phyloP scores from a whole-genome alignment of 2,888 invertebrate genomes.

The Drosophila subquinaria region DNA sequence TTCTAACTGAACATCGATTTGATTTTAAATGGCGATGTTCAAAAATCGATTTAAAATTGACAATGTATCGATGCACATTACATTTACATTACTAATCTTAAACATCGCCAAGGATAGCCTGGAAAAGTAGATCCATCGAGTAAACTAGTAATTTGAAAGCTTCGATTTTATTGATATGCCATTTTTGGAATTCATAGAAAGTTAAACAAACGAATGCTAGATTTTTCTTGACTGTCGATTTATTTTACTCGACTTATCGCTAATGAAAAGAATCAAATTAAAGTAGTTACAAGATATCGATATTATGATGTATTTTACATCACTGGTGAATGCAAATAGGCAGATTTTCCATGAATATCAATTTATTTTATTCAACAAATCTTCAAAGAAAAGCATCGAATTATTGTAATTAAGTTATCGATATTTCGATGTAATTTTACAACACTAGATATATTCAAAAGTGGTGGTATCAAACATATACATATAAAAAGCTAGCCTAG shows the following conservation, averaged over 20 bases:
- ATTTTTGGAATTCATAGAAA: too few relatives aligned
- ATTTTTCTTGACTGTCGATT: not conserved
- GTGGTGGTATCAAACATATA: not conserved
- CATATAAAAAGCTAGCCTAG: constrained; percentile 68
- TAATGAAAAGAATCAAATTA: not conserved
- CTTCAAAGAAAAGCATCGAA: not conserved
- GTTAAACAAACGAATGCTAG: too few relatives aligned
- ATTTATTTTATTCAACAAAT: not conserved
- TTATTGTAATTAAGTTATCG: not conserved
- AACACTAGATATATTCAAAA: not conserved
- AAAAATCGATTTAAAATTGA: too few relatives aligned
- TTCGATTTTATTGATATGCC: too few relatives aligned
- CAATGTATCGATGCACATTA: too few relatives aligned
- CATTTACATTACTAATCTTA: too few relatives aligned
- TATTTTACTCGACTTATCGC: not conserved
- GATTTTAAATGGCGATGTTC: too few relatives aligned
- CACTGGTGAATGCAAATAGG: too few relatives aligned
- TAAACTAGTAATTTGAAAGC: too few relatives aligned
- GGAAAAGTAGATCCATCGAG: too few relatives aligned
- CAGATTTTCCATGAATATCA: not conserved
- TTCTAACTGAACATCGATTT: not conserved
- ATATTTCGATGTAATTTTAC: not conserved
- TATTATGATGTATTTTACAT: not conserved
- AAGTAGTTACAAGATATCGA: not conserved
- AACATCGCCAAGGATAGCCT: too few relatives aligned